A percentile compares a stretch with the other conserved stretches of the same genome.
These are phyloP conservation scores for Myiotriccus ornatus DNA, from an alignment of 2,797 vertebrate genomes.

Conservation along the genomic window DNA sequence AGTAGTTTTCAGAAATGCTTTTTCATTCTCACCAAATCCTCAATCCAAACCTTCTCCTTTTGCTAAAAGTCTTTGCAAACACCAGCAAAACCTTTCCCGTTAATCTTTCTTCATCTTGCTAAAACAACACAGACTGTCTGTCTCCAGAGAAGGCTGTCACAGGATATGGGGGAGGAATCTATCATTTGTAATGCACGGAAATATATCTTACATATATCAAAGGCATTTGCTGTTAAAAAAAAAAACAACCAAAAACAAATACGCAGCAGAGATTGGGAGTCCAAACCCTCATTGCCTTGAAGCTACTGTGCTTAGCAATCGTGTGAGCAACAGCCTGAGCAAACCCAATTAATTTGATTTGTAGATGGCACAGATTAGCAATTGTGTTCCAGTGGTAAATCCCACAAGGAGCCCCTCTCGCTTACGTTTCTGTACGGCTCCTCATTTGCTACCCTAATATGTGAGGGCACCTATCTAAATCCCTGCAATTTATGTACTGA, in stretches of 20 bases:
- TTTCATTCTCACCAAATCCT: constrained; percentile 27
- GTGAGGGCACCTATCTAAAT: not conserved
- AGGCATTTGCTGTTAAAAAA: constrained; percentile 55
- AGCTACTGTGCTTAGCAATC: constrained; percentile 42
- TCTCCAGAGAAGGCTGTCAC: constrained; percentile 70
- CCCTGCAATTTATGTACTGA: not conserved
- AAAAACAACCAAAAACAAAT: not conserved
- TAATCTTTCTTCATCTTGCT: constrained; percentile 65
- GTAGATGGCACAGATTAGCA: constrained; percentile 57
- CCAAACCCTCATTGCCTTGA: constrained; percentile 33
- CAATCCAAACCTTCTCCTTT: constrained; percentile 33
- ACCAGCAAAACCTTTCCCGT: constrained; percentile 52
- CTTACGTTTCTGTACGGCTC: not conserved
- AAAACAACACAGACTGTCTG: constrained; percentile 73
- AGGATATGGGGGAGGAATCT: constrained; percentile 65
- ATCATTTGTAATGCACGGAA: constrained; percentile 65
- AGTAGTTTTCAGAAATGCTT: not conserved
- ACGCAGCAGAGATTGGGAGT: not conserved
- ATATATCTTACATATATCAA: constrained; percentile 63
- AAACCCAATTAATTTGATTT: constrained; percentile 62
- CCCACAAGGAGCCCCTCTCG: not conserved
- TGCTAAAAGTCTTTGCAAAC: constrained; percentile 41
- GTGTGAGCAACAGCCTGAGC: constrained; percentile 43
- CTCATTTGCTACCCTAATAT: not conserved
- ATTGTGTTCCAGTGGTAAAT: constrained; percentile 16